Percentiles rank a stretch among this genome's conserved stretches.
These are phyloP conservation scores for Eucera pruinosa DNA, from an alignment of 2,888 invertebrate genomes.

Conservation along the genomic window DNA sequence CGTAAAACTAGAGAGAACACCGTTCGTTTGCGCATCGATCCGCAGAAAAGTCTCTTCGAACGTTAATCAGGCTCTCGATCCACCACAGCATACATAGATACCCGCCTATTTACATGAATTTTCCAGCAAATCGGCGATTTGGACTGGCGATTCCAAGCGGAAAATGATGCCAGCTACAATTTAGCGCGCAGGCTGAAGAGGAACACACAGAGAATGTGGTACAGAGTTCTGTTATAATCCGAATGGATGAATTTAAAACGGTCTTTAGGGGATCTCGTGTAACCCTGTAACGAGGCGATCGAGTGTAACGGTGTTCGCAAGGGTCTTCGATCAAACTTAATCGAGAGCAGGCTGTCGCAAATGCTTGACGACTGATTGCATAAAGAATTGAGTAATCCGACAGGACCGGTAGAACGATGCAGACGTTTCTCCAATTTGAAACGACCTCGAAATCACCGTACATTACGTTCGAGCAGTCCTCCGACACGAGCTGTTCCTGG, in stretches of 20 bases:
- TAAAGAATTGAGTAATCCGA: conserved; percentile 69
- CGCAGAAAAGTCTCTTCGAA: conserved; percentile 24
- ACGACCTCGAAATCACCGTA: conserved; percentile 62
- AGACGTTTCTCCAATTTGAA: conserved; percentile 59
- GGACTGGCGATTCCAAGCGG: too few relatives aligned
- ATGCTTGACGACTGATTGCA: conserved; percentile 65
- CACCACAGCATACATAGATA: not conserved
- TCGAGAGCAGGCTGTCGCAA: conserved; percentile 48
- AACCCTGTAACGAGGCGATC: conserved; percentile 54
- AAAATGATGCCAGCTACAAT: not conserved
- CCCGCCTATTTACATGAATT: not conserved
- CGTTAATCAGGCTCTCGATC: conserved; percentile 32
- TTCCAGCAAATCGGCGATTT: not conserved
- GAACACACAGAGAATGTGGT: not conserved
- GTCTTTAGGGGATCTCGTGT: conserved; percentile 30
- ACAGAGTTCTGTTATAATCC: conserved; percentile 39
- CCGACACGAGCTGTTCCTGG: conserved; percentile 53
- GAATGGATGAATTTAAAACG: conserved; percentile 34
- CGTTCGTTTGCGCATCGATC: conserved; percentile 36
- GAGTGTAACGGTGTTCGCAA: conserved; percentile 54
- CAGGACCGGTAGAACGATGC: conserved; percentile 61
- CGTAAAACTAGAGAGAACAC: conserved; percentile 53
- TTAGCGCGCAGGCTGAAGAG: too few relatives aligned
- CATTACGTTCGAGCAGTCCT: conserved; percentile 51
- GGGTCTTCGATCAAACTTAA: conserved; percentile 56